phyloP scores from a whole-genome alignment of 2,113 vertebrate species.

The Takifugu flavidus region DNA sequence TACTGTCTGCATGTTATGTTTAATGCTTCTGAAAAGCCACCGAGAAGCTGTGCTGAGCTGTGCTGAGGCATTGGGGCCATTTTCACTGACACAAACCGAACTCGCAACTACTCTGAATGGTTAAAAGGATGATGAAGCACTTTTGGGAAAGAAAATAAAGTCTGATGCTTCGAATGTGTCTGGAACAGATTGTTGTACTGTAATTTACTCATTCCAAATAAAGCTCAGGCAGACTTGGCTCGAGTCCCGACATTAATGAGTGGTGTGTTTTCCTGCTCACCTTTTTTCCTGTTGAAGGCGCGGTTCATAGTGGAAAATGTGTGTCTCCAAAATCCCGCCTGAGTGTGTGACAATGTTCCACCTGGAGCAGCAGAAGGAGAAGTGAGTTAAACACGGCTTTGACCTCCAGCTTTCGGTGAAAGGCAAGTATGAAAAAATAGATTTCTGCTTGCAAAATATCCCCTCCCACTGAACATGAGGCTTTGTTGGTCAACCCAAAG shows the following conservation, averaged over 20 bases:
- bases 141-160: too few relatives aligned
- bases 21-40: too few relatives aligned
- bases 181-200: too few relatives aligned
- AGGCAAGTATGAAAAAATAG: constrained; percentile 10
- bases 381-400: constrained; percentile 16
- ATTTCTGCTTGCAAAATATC: background rate
- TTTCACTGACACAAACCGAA: too few relatives aligned
- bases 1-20: background rate
- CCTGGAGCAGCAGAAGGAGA: constrained; percentile 55
- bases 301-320: constrained; percentile 85
- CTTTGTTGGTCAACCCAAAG: constrained; percentile 19
- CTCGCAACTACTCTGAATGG: too few relatives aligned
- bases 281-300: constrained; percentile 92
- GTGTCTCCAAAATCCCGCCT: constrained; percentile 40
- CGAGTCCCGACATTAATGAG: background rate
- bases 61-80: too few relatives aligned
- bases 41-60: too few relatives aligned
- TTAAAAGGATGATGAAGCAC: too few relatives aligned
- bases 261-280: constrained; percentile 58
- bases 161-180: too few relatives aligned
- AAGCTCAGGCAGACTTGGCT: background rate
- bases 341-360: constrained; percentile 60
- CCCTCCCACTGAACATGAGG: constrained; percentile 22
- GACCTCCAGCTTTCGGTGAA: constrained; percentile 17
- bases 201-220: background rate